phyloP scores from a whole-genome alignment of 2,797 vertebrate species.

The Masticophis lateralis region DNA sequence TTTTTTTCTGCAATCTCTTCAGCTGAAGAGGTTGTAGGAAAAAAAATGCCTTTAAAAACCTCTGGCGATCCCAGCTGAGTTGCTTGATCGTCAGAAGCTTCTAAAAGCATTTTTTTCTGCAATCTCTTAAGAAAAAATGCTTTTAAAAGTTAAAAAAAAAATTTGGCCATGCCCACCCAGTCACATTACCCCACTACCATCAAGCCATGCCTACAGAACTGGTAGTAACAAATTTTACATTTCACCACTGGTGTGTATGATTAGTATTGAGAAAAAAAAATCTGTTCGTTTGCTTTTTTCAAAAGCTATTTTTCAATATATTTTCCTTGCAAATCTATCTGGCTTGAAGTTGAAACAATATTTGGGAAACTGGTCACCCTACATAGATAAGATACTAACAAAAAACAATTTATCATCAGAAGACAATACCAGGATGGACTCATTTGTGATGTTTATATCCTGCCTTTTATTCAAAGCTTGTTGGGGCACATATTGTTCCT shows the following conservation, averaged over 20 bases:
- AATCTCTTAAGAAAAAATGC: too few species aligned
- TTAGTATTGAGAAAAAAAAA: neutral
- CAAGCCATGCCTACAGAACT: too few species aligned
- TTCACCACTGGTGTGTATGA: neutral
- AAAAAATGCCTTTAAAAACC: too few species aligned
- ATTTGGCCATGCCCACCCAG: too few species aligned
- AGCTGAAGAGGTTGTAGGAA: too few species aligned
- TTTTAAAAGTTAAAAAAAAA: too few species aligned
- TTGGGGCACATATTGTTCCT: neutral
- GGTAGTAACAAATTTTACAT: too few species aligned
- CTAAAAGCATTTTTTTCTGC: too few species aligned
- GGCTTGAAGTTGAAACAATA: neutral
- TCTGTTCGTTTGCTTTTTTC: neutral
- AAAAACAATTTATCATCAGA: neutral
- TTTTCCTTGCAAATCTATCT: neutral
- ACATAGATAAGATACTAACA: neutral
- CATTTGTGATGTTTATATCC: neutral
- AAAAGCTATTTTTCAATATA: neutral
- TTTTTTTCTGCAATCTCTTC: too few species aligned
- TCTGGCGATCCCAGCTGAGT: too few species aligned
- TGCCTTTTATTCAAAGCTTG: neutral
- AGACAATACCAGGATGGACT: neutral
- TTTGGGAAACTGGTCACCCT: neutral
- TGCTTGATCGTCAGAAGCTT: too few species aligned
- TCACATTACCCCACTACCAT: too few species aligned